A percentile compares a stretch with the other conserved stretches of the same genome.
These are phyloP conservation scores for Sciurus vulgaris DNA, from an alignment of 2,797 vertebrate species.

Conservation along the genomic window DNA sequence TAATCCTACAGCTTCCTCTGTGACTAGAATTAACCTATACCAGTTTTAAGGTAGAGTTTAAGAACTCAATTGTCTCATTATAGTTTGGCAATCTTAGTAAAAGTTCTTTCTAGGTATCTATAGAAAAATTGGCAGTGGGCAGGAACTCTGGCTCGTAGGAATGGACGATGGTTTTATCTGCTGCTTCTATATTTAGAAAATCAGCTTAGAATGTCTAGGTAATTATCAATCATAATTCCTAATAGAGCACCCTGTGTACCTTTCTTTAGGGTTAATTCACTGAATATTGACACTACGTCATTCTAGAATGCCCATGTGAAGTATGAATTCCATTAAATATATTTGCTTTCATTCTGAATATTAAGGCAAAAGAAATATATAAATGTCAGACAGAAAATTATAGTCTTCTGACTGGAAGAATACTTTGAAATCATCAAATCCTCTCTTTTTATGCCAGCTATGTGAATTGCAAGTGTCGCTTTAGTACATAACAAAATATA, in stretches of 20 bases:
- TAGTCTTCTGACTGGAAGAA: neutral
- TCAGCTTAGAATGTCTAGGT: neutral
- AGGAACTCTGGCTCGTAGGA: neutral
- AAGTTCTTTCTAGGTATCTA: neutral
- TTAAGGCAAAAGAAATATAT: neutral
- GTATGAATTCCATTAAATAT: neutral
- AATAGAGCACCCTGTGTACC: neutral
- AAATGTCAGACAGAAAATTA: neutral
- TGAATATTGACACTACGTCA: neutral
- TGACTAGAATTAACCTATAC: neutral
- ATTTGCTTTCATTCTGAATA: neutral
- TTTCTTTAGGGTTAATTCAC: neutral
- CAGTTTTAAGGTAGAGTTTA: neutral
- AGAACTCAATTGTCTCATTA: neutral
- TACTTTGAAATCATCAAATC: neutral
- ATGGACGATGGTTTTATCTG: neutral
- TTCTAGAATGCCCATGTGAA: neutral
- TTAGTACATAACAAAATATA: neutral
- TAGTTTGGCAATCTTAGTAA: neutral
- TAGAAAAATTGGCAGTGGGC: fast-evolving
- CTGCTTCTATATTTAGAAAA: neutral
- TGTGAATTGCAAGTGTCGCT: neutral
- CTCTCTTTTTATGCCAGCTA: neutral
- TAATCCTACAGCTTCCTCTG: neutral
- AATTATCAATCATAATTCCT: neutral